Evolutionary conservation across 2,888 invertebrate species (phyloP).

Genomic region (Saturnia japonica): DNA sequence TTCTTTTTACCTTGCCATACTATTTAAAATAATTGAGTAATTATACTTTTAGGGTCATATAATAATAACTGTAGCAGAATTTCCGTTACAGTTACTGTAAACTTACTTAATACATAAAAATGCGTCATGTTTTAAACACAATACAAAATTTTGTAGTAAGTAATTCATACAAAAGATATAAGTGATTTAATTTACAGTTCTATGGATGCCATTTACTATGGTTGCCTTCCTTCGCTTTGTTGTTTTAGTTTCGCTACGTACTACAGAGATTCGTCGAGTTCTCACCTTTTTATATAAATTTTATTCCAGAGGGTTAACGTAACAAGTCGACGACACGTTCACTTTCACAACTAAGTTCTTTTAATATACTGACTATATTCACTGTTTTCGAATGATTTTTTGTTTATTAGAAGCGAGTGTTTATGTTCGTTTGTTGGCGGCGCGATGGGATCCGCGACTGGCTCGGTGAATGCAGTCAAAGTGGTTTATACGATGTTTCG

Average conservation of each 20-base stretch:
- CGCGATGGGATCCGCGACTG: constrained; percentile 11
- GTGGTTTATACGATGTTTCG: constrained; percentile 20
- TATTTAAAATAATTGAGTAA: not conserved
- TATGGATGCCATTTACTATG: not conserved
- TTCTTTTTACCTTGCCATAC: not conserved
- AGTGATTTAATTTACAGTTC: not conserved
- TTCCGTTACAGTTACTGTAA: not conserved
- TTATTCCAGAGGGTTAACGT: not conserved
- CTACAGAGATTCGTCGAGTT: not conserved
- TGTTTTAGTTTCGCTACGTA: not conserved
- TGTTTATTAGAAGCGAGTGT: constrained; percentile 15
- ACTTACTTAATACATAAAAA: not conserved
- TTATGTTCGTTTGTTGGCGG: constrained; percentile 16
- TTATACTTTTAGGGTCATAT: not conserved
- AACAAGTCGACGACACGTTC: not conserved
- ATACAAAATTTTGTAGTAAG: not conserved
- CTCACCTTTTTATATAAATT: constrained; percentile 4
- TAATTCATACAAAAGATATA: not conserved
- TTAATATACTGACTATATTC: not conserved
- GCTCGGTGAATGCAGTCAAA: constrained; percentile 5
- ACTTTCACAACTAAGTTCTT: not conserved
- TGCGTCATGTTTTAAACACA: not conserved
- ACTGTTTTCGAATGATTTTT: constrained; percentile 9
- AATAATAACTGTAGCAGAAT: not conserved
- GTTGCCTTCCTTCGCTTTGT: too few relatives aligned